Base-by-base conservation (phyloP, 2,888 invertebrate species). In the Trichopria drosophilae region DNA sequence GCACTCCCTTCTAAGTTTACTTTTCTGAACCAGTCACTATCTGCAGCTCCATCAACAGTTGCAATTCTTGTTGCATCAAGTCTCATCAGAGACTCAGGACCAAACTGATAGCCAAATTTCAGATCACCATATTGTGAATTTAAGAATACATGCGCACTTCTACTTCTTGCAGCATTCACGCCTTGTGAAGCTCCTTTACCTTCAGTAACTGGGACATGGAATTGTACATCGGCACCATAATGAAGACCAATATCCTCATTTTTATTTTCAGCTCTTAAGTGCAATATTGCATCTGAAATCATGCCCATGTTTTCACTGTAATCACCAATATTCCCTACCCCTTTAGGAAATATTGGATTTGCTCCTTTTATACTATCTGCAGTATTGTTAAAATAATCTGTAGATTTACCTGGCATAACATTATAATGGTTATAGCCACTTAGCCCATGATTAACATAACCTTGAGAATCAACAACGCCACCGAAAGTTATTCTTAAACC, bases 51-150 rank as follows among this genome's bases (percentile, higher is more conserved):
- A 16, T 39, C 39, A 24, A 39, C 24, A 39, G 39, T 39, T 18
- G 39, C 39, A 39, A 39, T 39, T 39, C 39, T 39, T 39, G 39
- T 39, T 39, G 23, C 39, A 39, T 39, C 39, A 39, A 39, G 39
- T 18, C 39, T 39, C 39, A 39, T 39, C 39, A 39, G 39, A 39
- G 39, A 23, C 39, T 39, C 39, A 39, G 39, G 39, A 39, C 39
- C 39, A 39, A 39, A 39, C 26, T 39, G 39, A 26, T 39, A 39
- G 26, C 39, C 39, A 39, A 39, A 26, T 26, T 39, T 39, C 39
- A 39, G 24, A 26, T 39, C 24, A 39, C 39, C 39, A 39, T 39
- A 39, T 39, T 39, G 23, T 39, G 39, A 39, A 18, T 24, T 39
- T 13, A 39, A 6, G 26, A 39, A 39, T 26, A 39, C 39, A 39